phyloP scores from a whole-genome alignment of 2,888 invertebrate genomes.

The Morpho achilles region DNA sequence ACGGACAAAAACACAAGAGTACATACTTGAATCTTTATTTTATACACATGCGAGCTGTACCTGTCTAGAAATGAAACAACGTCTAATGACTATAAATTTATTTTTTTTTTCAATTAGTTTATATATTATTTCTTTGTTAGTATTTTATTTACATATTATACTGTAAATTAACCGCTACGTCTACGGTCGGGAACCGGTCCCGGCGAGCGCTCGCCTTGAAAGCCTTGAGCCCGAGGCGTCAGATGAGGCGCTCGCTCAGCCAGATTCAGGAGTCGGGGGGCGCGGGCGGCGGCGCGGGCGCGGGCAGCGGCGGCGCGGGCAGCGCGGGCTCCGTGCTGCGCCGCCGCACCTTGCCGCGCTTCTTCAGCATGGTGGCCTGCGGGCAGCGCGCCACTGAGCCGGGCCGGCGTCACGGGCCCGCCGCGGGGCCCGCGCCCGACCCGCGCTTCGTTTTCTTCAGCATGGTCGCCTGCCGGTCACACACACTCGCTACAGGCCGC shows the following conservation, averaged over 20 bases:
- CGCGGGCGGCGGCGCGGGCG: slow-evolving; percentile 56
- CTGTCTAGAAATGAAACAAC: slow-evolving; percentile 64
- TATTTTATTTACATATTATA: slow-evolving; percentile 56
- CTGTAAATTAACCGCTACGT: slow-evolving; percentile 16
- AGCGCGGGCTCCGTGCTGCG: slow-evolving; percentile 91
- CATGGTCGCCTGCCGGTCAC: slow-evolving; percentile 96
- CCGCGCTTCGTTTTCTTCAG: slow-evolving; percentile 99
- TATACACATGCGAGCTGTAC: slow-evolving; percentile 42
- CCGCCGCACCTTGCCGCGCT: slow-evolving; percentile 97
- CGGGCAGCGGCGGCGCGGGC: slow-evolving; percentile 56
- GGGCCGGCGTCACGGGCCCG: slow-evolving; percentile 59
- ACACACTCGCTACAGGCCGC: slow-evolving; percentile 39
- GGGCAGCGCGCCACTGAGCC: slow-evolving; percentile 61
- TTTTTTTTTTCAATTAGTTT: slow-evolving; percentile 40
- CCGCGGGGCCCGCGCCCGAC: slow-evolving; percentile 85
- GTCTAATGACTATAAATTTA: slow-evolving; percentile 60
- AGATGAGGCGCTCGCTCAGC: slow-evolving; percentile 86
- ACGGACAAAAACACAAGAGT: slow-evolving; percentile 20
- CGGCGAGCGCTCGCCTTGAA: slow-evolving; percentile 58
- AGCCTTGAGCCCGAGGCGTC: slow-evolving; percentile 72
- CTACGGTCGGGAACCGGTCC: slow-evolving; percentile 24
- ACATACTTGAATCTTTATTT: slow-evolving; percentile 47
- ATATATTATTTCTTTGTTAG: slow-evolving; percentile 37
- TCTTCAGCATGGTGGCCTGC: slow-evolving; percentile 99
- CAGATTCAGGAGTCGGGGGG: slow-evolving; percentile 83